A percentile compares a stretch with the other conserved stretches of the same genome.
phyloP scores from a whole-genome alignment of 1,140 invertebrate species.

The Psilanteris sp. region DNA sequence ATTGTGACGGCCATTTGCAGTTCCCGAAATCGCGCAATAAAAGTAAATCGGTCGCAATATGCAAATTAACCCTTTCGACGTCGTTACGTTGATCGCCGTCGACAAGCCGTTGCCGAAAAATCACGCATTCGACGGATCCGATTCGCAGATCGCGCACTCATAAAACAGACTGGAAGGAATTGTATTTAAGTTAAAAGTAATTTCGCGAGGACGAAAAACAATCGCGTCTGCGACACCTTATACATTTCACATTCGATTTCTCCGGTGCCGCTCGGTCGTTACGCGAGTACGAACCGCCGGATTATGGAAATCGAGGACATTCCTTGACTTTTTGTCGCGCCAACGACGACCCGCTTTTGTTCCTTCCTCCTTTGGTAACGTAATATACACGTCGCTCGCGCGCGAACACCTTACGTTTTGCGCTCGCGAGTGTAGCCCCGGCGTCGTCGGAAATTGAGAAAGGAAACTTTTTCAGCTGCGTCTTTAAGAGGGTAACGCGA shows the following conservation, averaged over 20 bases:
- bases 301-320: conserved; percentile 61
- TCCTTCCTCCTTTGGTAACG: conserved; percentile 36
- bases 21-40: too few relatives aligned
- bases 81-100: too few relatives aligned
- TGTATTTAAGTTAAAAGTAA: conserved; percentile 46
- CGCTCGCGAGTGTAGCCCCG: conserved; percentile 30
- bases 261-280: conserved; percentile 41
- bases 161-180: conserved; percentile 5
- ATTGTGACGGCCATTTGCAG: too few relatives aligned
- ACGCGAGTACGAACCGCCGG: conserved; percentile 47
- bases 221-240: conserved; percentile 48
- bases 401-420: conserved; percentile 57
- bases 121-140: not conserved
- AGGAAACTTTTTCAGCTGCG: conserved; percentile 39
- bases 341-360: conserved; percentile 36
- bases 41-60: too few relatives aligned
- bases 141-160: too few relatives aligned
- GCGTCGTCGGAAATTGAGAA: conserved; percentile 30
- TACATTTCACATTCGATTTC: conserved; percentile 60
- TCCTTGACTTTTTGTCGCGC: conserved; percentile 56
- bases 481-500: conserved; percentile 42
- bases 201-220: conserved; percentile 34
- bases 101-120: too few relatives aligned
- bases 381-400: conserved; percentile 39
- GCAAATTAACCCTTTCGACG: too few relatives aligned